Conservation (phyloP, 2,113 vertebrate species). For the Nothobranchius furzeri region DNA sequence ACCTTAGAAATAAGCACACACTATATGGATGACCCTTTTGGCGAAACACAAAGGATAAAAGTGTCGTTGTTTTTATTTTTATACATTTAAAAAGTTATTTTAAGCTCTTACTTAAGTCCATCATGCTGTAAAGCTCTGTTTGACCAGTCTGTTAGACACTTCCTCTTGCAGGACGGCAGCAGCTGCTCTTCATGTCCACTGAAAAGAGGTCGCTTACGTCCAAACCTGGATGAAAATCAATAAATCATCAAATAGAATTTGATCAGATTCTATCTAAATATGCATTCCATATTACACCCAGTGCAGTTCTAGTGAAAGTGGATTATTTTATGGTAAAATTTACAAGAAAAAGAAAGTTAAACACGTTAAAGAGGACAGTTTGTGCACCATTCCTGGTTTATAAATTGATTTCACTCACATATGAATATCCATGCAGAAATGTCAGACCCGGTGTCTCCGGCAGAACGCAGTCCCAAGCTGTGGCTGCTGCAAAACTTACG, state of each 20-base stretch:
- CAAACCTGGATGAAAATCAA: conserved; percentile 33
- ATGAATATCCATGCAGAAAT: conserved; percentile 27
- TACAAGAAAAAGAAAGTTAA: neutral
- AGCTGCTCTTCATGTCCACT: conserved; percentile 2
- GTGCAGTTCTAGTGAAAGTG: too few species aligned
- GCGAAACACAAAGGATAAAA: too few species aligned
- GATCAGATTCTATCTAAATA: neutral
- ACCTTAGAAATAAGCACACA: too few species aligned
- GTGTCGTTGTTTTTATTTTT: too few species aligned
- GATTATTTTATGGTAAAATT: too few species aligned
- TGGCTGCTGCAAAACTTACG: too few species aligned
- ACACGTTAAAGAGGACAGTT: neutral
- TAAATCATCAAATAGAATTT: neutral
- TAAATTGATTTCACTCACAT: conserved; percentile 45
- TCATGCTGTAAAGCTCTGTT: neutral
- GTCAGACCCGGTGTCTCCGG: neutral
- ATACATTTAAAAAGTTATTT: too few species aligned
- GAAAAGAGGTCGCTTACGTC: conserved; percentile 9
- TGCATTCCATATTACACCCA: too few species aligned
- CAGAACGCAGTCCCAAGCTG: neutral
- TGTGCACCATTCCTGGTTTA: neutral
- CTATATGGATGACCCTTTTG: too few species aligned
- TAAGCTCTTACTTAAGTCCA: conserved; percentile 15
- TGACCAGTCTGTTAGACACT: conserved; percentile 5
- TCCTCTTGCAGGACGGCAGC: conserved; percentile 14